Base-by-base conservation (phyloP, 2,113 vertebrate genomes). In the Phaethon lepturus region DNA sequence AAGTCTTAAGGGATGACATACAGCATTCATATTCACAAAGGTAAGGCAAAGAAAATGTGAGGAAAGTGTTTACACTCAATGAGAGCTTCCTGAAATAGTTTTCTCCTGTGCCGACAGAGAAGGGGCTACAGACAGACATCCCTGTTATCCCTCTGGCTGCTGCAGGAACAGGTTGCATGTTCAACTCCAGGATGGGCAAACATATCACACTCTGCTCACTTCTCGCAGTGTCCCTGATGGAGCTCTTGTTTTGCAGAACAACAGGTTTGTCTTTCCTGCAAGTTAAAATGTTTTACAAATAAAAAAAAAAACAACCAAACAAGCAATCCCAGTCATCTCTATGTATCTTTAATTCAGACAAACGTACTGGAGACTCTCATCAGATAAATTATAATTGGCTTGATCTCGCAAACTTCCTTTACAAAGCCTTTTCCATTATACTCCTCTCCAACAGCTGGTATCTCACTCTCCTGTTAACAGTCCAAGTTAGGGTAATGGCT, bases 401-500 rank as follows among this genome's bases (percentile, higher is more conserved):
- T 68, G 73, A 82, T 91, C 50, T 89, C 84, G 45, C 58, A 94
- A 81, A 94, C 40, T 92, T 91, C 26, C 89, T 96, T 88, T 74
- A 87, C 52, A 81, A 92, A 95, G 15, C 22, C 26, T 94, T 67
- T 82, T 90, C 52, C 33, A 82, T 95, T 96, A 88, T 88, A n/a
- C 38, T 9, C 5, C 23, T 95, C 31, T 96, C 56, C 75, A 95
- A 93, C 73, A 96, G 79, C 95, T 96, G 95, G 84, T 80, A 79
- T 78, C 59, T 93, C 90, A 91, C 85, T 96, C 69, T 95, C 73
- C 67, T 88, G 42, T 97, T 96, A 96, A 86, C 78, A 95, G 52
- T 82, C 73, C 52, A 84, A 95, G 84, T 96, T 96, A 96, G 20
- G 35, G 59, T 92, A 96, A 90, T 92, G 58, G 35, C 40, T 95